phyloP scores from a whole-genome alignment of 2,113 vertebrate genomes.

The Varanus salvator region DNA sequence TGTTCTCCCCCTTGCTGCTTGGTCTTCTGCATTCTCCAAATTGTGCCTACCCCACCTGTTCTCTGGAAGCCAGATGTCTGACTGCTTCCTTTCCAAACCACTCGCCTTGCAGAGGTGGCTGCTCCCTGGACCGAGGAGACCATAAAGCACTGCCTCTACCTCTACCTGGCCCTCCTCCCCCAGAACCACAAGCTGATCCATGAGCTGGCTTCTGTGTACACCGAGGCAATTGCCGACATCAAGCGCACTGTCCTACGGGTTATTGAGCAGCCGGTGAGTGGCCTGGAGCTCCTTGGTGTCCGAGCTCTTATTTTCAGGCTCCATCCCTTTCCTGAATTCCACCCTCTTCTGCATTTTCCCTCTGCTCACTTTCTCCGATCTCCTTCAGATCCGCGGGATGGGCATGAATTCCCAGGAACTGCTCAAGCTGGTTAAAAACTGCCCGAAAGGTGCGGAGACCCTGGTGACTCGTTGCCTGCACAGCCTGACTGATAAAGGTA shows the following conservation, averaged over 20 bases:
- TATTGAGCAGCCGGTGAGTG: conserved; percentile 90
- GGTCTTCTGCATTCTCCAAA: background rate
- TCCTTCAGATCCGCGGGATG: conserved; percentile 90
- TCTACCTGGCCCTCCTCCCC: conserved; percentile 92
- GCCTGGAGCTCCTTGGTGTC: too few relatives aligned
- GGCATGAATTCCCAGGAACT: conserved; percentile 96
- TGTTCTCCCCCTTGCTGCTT: too few relatives aligned
- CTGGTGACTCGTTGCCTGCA: conserved; percentile 94
- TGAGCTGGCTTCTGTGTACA: conserved; percentile 92
- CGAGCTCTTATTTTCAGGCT: too few relatives aligned
- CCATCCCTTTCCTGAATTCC: background rate
- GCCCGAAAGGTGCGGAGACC: conserved; percentile 94
- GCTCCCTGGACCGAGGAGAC: conserved; percentile 95
- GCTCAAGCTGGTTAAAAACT: conserved; percentile 93
- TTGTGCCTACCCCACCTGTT: background rate
- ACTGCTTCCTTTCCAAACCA: background rate
- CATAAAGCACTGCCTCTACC: conserved; percentile 93
- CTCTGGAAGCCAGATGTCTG: background rate
- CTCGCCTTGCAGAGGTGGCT: conserved; percentile 87
- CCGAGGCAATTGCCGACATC: conserved; percentile 95
- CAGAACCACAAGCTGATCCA: conserved; percentile 95
- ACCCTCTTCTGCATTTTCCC: background rate
- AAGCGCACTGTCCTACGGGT: conserved; percentile 92
- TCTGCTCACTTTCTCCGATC: background rate
- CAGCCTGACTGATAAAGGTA: conserved; percentile 96